A percentile compares a stretch with the other conserved stretches of the same genome.
Evolutionary conservation across 2,888 invertebrate species (phyloP).

Genomic region (Phyllotreta striolata): DNA sequence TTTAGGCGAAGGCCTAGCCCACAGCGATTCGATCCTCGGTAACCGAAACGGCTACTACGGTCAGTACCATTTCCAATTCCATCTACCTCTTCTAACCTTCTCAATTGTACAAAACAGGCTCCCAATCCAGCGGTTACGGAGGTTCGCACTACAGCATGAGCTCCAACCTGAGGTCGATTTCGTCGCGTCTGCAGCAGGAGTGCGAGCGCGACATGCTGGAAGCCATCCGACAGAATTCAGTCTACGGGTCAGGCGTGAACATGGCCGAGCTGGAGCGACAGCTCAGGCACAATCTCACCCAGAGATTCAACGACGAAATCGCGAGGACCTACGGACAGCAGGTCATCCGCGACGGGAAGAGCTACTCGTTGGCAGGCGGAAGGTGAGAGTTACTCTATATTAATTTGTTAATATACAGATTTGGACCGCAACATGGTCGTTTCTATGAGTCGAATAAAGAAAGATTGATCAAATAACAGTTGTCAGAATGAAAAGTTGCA

Average conservation of each 20-base stretch:
- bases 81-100: too few species aligned
- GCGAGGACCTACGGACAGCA: slow-evolving; percentile 48
- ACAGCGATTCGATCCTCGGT: slow-evolving; percentile 33
- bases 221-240: slow-evolving; percentile 44
- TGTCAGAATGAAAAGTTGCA: too few species aligned
- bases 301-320: slow-evolving; percentile 54
- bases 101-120: too few species aligned
- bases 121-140: slow-evolving; percentile 22
- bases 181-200: slow-evolving; percentile 52
- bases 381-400: slow-evolving; percentile 13
- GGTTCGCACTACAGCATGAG: slow-evolving; percentile 36
- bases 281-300: slow-evolving; percentile 54
- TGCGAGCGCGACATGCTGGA: slow-evolving; percentile 52
- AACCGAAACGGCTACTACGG: slow-evolving; percentile 32
- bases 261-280: slow-evolving; percentile 53
- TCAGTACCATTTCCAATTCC: slow-evolving; percentile 2
- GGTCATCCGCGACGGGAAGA: slow-evolving; percentile 48
- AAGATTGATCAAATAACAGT: too few species aligned
- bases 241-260: slow-evolving; percentile 43
- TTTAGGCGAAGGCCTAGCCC: slow-evolving; percentile 36
- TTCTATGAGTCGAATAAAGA: too few species aligned
- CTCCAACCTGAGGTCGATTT: slow-evolving; percentile 45
- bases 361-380: slow-evolving; percentile 50
- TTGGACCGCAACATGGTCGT: too few species aligned
- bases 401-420: neutral